Percentiles rank a stretch among this genome's conserved stretches.
phyloP scores from a whole-genome alignment of 2,888 invertebrate species.

The Lithophane ornitopus region DNA sequence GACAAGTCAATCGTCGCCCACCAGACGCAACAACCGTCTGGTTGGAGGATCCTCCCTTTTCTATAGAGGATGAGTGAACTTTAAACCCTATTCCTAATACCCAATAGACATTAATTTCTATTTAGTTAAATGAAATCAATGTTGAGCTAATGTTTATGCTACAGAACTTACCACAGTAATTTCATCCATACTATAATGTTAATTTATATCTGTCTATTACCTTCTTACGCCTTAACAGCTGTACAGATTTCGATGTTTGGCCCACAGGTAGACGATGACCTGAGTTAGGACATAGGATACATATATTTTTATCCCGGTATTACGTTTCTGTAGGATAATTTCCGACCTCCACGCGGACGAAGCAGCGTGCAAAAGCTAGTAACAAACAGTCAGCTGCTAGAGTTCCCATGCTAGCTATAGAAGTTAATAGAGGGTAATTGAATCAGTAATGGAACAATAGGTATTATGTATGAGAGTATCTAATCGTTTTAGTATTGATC shows the following conservation, averaged over 20 bases:
- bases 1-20: no score
- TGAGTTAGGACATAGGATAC: no score
- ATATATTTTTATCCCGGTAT: not conserved
- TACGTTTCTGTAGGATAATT: not conserved
- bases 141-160: not conserved
- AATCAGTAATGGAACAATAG: slow-evolving; percentile 25
- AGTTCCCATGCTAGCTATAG: slow-evolving; percentile 5
- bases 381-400: slow-evolving; percentile 15
- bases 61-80: no score
- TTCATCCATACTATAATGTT: not conserved
- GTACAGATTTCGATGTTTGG: no score
- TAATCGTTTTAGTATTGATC: slow-evolving; percentile 50
- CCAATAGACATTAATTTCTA: no score
- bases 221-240: no score
- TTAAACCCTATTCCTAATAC: no score
- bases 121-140: not conserved
- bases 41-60: no score
- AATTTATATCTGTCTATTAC: no score
- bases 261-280: no score
- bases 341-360: not conserved
- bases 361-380: not conserved
- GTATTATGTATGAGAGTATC: slow-evolving; percentile 10
- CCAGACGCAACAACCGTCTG: no score
- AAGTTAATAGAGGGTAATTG: slow-evolving; percentile 35
- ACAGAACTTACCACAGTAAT: not conserved